Evolutionary conservation across 2,797 vertebrate genomes (phyloP).

Genomic region (Spinus pinus): DNA sequence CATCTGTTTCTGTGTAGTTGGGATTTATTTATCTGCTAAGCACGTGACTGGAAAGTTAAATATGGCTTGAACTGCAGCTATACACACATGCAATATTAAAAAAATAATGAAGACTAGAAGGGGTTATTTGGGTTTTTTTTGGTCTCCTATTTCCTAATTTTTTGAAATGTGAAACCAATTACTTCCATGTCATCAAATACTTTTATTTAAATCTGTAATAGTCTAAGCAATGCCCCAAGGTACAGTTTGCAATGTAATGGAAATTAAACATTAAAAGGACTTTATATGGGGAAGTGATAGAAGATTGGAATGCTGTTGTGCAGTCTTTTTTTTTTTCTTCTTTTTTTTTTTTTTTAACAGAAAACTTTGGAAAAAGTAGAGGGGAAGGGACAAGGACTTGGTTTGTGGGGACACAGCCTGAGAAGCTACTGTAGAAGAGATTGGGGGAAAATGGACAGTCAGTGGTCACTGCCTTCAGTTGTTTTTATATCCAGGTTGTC

Average conservation of each 20-base stretch:
- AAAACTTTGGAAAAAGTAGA: neutral
- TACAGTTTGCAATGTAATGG: neutral
- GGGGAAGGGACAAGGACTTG: rapidly evolving
- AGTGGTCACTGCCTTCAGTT: neutral
- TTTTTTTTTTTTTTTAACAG: neutral
- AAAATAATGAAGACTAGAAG: neutral
- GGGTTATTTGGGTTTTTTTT: rapidly evolving
- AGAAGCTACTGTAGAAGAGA: neutral
- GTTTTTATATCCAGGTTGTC: neutral
- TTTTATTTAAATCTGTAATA: neutral
- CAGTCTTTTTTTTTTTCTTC: neutral
- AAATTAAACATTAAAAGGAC: neutral
- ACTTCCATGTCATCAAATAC: neutral
- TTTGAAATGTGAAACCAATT: neutral
- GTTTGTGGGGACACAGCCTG: neutral
- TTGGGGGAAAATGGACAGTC: neutral
- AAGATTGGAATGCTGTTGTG: neutral
- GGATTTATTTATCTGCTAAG: neutral
- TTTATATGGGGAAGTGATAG: neutral
- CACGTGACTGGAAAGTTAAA: rapidly evolving
- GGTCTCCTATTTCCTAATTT: neutral
- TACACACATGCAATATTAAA: rapidly evolving
- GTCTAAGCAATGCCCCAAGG: neutral
- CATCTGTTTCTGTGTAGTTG: neutral
- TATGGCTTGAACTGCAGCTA: neutral